Percentiles rank a stretch among this genome's conserved stretches.
Conservation (phyloP, 2,113 vertebrate genomes). For the Grammomys dolichurus region DNA sequence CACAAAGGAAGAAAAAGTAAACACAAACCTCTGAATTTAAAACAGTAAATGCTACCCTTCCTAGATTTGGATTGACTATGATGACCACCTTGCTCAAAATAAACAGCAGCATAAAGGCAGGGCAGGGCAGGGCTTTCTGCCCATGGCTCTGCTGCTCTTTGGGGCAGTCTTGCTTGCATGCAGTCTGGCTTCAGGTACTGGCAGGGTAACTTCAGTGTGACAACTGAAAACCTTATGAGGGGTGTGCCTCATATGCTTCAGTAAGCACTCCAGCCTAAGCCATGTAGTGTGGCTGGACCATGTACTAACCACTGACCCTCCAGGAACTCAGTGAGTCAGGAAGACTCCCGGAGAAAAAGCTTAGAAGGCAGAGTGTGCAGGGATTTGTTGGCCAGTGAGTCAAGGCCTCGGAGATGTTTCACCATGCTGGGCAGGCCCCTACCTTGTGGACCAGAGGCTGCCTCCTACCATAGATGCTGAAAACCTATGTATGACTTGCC, state of each 20-base stretch:
- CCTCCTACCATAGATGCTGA: not conserved
- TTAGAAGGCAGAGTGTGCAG: not conserved
- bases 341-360: not conserved
- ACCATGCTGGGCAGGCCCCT: not conserved
- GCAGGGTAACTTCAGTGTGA: not conserved
- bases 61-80: not conserved
- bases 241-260: not conserved
- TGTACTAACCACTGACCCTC: not conserved
- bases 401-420: not conserved
- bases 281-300: not conserved
- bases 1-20: not conserved
- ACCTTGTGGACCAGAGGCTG: not conserved
- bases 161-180: not conserved
- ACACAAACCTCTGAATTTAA: not conserved
- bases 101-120: not conserved
- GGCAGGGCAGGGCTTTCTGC: not conserved
- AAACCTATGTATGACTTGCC: not conserved
- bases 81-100: not conserved
- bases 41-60: conserved; percentile 29
- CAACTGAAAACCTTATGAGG: not conserved
- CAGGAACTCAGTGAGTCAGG: not conserved
- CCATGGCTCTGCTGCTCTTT: not conserved
- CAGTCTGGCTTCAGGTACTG: not conserved
- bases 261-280: not conserved
- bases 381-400: not conserved